Conservation (phyloP, 2,113 vertebrate species). For the Oenanthe oenanthe region DNA sequence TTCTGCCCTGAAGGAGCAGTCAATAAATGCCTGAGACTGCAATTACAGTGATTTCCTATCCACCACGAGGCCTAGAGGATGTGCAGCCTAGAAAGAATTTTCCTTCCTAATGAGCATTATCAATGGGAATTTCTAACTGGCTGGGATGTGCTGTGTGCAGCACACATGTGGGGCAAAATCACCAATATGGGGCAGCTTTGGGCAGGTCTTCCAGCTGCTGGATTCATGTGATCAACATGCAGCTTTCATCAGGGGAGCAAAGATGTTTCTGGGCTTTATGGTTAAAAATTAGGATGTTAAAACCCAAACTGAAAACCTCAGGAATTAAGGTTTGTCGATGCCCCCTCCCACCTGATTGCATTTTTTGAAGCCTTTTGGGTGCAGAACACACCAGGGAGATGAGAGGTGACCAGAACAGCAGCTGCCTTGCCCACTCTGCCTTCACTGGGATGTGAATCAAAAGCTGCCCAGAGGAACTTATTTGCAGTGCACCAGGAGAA, state of each 20-base stretch:
- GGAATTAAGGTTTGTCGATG: neutral
- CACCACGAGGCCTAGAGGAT: neutral
- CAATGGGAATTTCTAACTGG: neutral
- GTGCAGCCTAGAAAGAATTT: neutral
- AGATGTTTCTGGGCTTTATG: neutral
- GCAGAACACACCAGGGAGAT: neutral
- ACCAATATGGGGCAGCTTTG: neutral
- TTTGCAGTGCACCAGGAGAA: neutral
- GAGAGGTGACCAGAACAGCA: neutral
- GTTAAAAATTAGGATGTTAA: neutral
- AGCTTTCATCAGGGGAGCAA: neutral
- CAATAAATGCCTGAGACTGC: constrained; percentile 19
- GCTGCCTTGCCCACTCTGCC: neutral
- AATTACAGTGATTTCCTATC: neutral
- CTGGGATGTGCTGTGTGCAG: neutral
- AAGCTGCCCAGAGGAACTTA: neutral
- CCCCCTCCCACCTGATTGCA: neutral
- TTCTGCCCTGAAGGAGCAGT: constrained; percentile 7
- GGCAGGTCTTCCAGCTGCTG: neutral
- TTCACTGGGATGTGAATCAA: neutral
- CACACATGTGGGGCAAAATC: accelerated
- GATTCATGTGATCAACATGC: neutral
- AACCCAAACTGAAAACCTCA: neutral
- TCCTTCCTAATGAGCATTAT: neutral
- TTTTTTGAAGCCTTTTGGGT: neutral